phyloP scores from a whole-genome alignment of 2,113 vertebrate species.

The Solenodon paradoxus region DNA sequence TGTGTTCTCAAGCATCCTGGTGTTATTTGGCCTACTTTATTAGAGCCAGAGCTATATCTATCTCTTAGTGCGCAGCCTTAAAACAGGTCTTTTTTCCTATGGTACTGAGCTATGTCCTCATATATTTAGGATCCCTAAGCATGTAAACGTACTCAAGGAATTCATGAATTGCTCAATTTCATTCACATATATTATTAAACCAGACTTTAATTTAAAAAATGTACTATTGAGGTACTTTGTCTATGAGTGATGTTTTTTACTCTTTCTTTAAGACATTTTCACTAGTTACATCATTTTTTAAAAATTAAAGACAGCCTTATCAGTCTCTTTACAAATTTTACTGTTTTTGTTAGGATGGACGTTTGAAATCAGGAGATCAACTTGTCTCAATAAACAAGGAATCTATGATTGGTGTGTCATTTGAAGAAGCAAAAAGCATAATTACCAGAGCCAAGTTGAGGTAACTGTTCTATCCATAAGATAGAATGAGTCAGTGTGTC shows the following conservation, averaged over 20 bases:
- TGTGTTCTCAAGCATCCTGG: not conserved
- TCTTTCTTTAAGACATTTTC: conserved; percentile 12
- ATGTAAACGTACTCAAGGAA: not conserved
- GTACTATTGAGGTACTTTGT: not conserved
- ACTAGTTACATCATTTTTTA: not conserved
- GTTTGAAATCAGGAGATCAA: conserved; percentile 93
- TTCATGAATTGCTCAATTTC: not conserved
- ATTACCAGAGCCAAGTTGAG: conserved; percentile 88
- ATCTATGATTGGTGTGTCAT: conserved; percentile 92
- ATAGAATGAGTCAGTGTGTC: not conserved
- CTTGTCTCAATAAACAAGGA: conserved; percentile 96
- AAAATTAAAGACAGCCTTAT: not conserved
- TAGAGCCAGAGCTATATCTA: not conserved
- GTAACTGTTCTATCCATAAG: conserved; percentile 75
- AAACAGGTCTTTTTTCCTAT: not conserved
- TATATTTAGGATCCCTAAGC: not conserved
- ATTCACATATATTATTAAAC: not conserved
- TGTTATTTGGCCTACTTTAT: not conserved
- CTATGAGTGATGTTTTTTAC: not conserved
- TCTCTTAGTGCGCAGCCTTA: not conserved
- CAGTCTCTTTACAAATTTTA: not conserved
- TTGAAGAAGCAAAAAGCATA: conserved; percentile 92
- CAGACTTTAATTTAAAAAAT: not conserved
- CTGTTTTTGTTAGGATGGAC: conserved; percentile 88
- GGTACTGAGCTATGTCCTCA: not conserved